These are phyloP conservation scores for Sesamia inferens DNA, from an alignment of 2,888 invertebrate species.

Conservation along the genomic window DNA sequence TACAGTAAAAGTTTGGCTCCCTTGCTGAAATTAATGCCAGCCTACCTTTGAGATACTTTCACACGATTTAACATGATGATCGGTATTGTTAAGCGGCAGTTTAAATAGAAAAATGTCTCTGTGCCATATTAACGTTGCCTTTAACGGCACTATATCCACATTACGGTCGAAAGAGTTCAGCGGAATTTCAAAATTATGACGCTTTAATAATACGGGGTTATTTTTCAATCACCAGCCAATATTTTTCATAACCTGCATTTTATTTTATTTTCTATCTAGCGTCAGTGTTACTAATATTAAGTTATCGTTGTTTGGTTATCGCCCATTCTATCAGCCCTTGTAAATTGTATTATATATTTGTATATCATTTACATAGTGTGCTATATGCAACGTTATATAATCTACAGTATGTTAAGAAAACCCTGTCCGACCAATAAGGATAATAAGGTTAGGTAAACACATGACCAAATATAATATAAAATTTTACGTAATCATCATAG, in stretches of 20 bases:
- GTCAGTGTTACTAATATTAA: too few relatives aligned
- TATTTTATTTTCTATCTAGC: background rate
- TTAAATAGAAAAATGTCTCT: conserved; percentile 67
- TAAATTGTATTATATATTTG: too few relatives aligned
- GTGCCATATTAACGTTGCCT: conserved; percentile 39
- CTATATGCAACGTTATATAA: too few relatives aligned
- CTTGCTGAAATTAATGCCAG: conserved; percentile 56
- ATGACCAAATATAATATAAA: too few relatives aligned
- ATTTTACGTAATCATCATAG: too few relatives aligned
- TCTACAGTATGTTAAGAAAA: too few relatives aligned
- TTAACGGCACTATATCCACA: conserved; percentile 36
- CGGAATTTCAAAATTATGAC: conserved; percentile 21
- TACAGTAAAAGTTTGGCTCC: conserved; percentile 59
- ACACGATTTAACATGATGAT: conserved; percentile 70
- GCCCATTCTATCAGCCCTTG: too few relatives aligned
- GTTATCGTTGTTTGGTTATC: too few relatives aligned
- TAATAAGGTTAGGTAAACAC: too few relatives aligned
- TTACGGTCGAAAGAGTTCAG: conserved; percentile 4
- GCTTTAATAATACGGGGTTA: background rate
- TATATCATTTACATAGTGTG: too few relatives aligned
- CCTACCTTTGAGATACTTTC: conserved; percentile 63
- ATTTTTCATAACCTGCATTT: background rate
- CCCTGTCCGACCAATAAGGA: too few relatives aligned
- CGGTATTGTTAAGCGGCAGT: conserved; percentile 66
- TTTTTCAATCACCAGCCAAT: conserved; percentile 9